These are phyloP conservation scores for Laspeyria flexula DNA, from an alignment of 2,888 invertebrate genomes.

Conservation along the genomic window DNA sequence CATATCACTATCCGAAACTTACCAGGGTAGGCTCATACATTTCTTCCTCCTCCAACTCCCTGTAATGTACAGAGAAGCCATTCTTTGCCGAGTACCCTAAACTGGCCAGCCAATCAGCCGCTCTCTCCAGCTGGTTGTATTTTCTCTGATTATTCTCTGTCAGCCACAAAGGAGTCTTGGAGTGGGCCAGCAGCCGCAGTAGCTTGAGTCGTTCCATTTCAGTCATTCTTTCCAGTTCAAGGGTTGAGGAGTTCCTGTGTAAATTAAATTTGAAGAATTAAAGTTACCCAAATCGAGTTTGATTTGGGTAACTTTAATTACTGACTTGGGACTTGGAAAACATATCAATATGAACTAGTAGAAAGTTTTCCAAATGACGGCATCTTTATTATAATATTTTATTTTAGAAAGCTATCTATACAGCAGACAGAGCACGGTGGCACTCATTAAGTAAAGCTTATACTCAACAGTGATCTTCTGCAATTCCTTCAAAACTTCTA, in stretches of 20 bases:
- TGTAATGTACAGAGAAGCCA: constrained; percentile 90
- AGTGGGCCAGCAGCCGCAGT: constrained; percentile 56
- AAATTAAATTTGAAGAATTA: no score
- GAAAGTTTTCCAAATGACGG: no score
- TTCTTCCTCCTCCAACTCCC: constrained; percentile 87
- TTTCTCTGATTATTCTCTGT: constrained; percentile 54
- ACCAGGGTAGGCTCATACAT: constrained; percentile 89
- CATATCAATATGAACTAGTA: no score
- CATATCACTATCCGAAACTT: constrained; percentile 58
- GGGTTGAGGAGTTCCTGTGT: constrained; percentile 71
- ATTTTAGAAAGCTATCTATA: no score
- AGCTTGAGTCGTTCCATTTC: constrained; percentile 61
- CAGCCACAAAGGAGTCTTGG: constrained; percentile 71
- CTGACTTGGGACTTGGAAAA: no score
- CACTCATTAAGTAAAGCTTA: no score
- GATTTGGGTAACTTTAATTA: no score
- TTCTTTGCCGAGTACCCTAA: constrained; percentile 90
- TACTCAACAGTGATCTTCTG: no score
- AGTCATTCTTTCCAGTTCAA: constrained; percentile 68
- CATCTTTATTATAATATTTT: no score
- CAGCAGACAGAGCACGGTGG: no score
- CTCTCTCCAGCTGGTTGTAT: constrained; percentile 76
- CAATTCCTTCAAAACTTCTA: no score
- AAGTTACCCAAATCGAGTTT: no score
- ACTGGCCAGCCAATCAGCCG: constrained; percentile 90